Evolutionary conservation across 2,113 vertebrate species (phyloP).

Genomic region (Pithys albifrons): DNA sequence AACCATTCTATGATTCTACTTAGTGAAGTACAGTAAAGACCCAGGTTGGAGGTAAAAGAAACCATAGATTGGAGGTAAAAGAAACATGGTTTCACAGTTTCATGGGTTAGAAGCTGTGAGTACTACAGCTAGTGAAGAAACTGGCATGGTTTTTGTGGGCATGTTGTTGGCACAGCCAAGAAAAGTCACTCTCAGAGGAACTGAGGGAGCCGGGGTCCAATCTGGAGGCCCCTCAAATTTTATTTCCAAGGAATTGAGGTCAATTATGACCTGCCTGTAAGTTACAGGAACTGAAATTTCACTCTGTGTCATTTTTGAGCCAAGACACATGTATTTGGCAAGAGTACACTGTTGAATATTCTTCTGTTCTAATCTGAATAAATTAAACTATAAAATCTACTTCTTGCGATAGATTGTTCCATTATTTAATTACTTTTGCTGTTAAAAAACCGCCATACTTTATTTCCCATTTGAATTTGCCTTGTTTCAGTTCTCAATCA

Average conservation of each 20-base stretch:
- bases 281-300: background rate
- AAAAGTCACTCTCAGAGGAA: background rate
- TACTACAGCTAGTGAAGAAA: background rate
- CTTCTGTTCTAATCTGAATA: background rate
- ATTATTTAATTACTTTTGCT: background rate
- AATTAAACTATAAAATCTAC: background rate
- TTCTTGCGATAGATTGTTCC: background rate
- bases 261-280: background rate
- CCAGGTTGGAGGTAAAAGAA: background rate
- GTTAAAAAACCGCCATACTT: background rate
- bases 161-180: background rate
- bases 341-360: background rate
- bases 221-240: background rate
- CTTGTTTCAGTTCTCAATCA: background rate
- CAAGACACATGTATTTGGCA: accelerated
- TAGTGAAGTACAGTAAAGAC: background rate
- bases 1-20: background rate
- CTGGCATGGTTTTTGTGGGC: background rate
- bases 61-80: background rate
- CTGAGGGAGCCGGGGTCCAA: background rate
- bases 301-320: background rate
- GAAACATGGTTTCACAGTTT: background rate
- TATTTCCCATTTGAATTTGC: background rate
- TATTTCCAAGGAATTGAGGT: background rate
- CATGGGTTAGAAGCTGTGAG: background rate